Conservation (phyloP, 2,113 vertebrate species). For the Kryptolebias marmoratus region DNA sequence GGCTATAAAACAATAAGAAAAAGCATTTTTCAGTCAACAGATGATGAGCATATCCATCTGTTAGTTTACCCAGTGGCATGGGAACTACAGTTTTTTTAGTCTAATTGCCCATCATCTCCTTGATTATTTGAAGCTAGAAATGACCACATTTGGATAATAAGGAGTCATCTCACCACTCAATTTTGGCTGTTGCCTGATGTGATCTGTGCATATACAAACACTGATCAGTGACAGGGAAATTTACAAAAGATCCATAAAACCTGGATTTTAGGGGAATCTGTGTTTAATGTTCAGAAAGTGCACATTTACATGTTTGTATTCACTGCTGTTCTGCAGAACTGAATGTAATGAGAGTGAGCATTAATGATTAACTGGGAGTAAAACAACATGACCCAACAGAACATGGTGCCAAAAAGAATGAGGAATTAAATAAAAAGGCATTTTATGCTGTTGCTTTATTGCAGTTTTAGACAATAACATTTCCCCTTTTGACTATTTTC, state of each 20-base stretch:
- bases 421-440: neutral
- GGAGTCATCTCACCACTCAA: neutral
- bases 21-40: neutral
- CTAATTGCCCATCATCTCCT: neutral
- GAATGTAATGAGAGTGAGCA: neutral
- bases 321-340: neutral
- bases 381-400: neutral
- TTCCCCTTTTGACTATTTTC: constrained; percentile 19
- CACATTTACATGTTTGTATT: neutral
- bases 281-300: neutral
- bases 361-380: neutral
- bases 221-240: too few relatives aligned
- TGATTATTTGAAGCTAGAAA: neutral
- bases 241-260: too few relatives aligned
- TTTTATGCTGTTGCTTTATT: constrained; percentile 2
- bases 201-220: too few relatives aligned
- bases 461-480: neutral
- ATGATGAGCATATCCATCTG: too few relatives aligned
- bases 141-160: neutral
- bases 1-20: neutral
- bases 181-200: neutral
- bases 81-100: neutral
- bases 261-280: neutral
- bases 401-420: neutral
- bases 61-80: neutral